Evolutionary conservation across 2,797 vertebrate species (phyloP).

Genomic region (Pygocentrus nattereri): DNA sequence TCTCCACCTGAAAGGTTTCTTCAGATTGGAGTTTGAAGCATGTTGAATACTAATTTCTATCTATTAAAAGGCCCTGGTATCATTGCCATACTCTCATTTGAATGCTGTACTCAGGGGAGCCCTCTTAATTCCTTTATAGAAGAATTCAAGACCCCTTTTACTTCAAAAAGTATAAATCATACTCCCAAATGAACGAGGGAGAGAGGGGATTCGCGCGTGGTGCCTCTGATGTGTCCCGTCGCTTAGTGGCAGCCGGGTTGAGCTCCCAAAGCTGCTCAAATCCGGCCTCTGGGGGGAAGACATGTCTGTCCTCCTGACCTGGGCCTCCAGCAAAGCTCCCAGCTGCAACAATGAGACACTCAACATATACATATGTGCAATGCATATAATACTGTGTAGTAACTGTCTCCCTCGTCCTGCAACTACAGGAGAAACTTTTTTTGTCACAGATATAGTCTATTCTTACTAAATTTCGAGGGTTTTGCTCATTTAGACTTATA

Average conservation of each 20-base stretch:
- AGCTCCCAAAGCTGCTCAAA: constrained; percentile 79
- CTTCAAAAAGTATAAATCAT: constrained; percentile 90
- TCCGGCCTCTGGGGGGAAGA: constrained; percentile 74
- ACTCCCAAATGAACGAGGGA: constrained; percentile 86
- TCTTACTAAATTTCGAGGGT: not conserved
- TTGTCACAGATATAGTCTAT: not conserved
- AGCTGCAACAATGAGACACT: constrained; percentile 11
- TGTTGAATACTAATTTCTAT: constrained; percentile 88
- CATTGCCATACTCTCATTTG: constrained; percentile 86
- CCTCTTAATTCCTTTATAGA: constrained; percentile 88
- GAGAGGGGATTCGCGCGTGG: constrained; percentile 70
- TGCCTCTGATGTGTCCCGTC: constrained; percentile 83
- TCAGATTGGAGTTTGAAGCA: constrained; percentile 84
- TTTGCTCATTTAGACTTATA: not conserved
- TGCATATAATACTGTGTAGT: not conserved
- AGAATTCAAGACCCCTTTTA: constrained; percentile 86
- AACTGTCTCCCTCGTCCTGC: not conserved
- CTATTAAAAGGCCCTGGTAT: constrained; percentile 86
- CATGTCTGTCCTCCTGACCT: constrained; percentile 68
- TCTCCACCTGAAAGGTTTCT: constrained; percentile 87
- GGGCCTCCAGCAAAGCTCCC: constrained; percentile 52
- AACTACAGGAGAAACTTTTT: not conserved
- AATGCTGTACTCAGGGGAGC: constrained; percentile 83
- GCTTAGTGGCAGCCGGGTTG: constrained; percentile 71
- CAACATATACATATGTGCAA: constrained; percentile 23